Conservation (phyloP, 1,140 invertebrate genomes). For the Cotesia glomerata region DNA sequence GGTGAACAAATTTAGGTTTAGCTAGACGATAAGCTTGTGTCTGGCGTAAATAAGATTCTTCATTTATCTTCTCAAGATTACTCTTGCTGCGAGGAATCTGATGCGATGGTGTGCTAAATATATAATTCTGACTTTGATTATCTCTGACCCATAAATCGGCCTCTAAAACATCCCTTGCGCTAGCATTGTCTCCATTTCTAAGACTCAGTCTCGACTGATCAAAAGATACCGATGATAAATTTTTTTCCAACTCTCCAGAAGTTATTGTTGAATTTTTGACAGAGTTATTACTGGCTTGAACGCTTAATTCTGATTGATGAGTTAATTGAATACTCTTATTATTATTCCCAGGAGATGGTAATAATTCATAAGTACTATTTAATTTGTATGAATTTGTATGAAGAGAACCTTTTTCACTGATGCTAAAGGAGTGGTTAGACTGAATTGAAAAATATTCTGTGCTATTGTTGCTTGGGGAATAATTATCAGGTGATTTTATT, state of each 20-base stretch:
- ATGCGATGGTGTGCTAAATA: not conserved
- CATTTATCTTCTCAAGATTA: slow-evolving; percentile 18
- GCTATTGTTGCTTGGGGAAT: slow-evolving; percentile 36
- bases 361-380: slow-evolving; percentile 42
- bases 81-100: too few species aligned
- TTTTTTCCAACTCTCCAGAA: not conserved
- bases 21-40: slow-evolving; percentile 4
- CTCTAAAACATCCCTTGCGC: slow-evolving; percentile 45
- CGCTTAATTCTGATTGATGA: not conserved
- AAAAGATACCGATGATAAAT: slow-evolving; percentile 19
- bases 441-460: slow-evolving; percentile 5
- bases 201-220: not conserved
- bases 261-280: not conserved
- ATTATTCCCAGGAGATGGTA: slow-evolving; percentile 26
- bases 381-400: slow-evolving; percentile 9
- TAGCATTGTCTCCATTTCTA: slow-evolving; percentile 16
- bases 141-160: slow-evolving; percentile 47
- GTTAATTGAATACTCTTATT: not conserved
- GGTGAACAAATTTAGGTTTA: not conserved
- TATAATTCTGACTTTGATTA: slow-evolving; percentile 21
- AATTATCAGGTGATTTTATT: slow-evolving; percentile 9
- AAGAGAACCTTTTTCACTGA: slow-evolving; percentile 15
- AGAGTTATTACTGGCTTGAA: too few species aligned
- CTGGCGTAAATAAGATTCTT: slow-evolving; percentile 17
- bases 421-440: slow-evolving; percentile 29